These are phyloP conservation scores for Ellobium chinense DNA, from an alignment of 2,888 invertebrate species.

Conservation along the genomic window DNA sequence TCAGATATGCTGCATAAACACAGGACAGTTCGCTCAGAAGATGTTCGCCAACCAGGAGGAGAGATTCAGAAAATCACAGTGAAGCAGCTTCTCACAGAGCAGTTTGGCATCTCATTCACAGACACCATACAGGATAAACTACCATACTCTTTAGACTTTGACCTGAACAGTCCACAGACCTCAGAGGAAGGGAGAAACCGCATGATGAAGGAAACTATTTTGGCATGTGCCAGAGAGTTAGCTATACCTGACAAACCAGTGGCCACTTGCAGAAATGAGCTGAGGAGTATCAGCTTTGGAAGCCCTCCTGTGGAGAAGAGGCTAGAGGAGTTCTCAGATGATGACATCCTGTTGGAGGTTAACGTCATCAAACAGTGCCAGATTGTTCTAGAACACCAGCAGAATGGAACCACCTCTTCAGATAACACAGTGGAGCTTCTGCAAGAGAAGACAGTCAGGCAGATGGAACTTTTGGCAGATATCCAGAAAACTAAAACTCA, in stretches of 20 bases:
- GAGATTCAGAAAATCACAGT: background rate
- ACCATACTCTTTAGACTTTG: slow-evolving; percentile 13
- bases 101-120: slow-evolving; percentile 5
- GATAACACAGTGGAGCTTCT: background rate
- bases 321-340: slow-evolving; percentile 17
- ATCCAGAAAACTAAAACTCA: background rate
- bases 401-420: background rate
- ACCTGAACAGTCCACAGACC: background rate
- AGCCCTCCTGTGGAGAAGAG: background rate
- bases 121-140: background rate
- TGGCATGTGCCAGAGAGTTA: background rate
- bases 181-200: background rate
- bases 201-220: background rate
- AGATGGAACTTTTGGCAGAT: background rate
- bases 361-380: slow-evolving; percentile 36
- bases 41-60: too few species aligned
- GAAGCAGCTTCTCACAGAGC: slow-evolving; percentile 7
- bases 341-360: slow-evolving; percentile 22
- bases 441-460: background rate
- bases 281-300: slow-evolving; percentile 9
- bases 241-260: background rate
- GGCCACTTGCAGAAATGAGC: background rate
- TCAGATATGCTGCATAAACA: too few species aligned
- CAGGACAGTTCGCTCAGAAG: too few species aligned
- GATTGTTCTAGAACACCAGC: background rate